Evolutionary conservation across 1,140 invertebrate genomes (phyloP), one percentile per base, ranked within the genome.

Genomic region (Araneus ventricosus): DNA sequence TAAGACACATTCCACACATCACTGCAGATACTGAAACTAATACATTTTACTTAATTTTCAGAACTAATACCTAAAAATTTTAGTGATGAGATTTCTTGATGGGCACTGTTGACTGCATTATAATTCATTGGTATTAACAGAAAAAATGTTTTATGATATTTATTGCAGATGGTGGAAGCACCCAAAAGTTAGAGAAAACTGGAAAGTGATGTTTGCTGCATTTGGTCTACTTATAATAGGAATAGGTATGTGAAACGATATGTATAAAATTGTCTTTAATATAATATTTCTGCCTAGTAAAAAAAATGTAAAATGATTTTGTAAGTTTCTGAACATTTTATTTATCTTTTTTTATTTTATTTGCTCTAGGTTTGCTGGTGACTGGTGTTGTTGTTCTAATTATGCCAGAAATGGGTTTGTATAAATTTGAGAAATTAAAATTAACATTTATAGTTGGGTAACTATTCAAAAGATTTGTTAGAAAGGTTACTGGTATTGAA

Each of bases 101-200:
- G 8, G 24, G 6, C 6, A n/a, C 4, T n/a, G n/a, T 63, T 63
- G 3, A n/a, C n/a, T 27, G 0, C 17, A 4, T 17, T 52, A 17
- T 52, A 52, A 52, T 52, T 14, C 17, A 52, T 52, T 52, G 45
- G 2, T 17, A 17, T 52, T 63, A 1, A 24, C 61, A 6, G 1
- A 63, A 63, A n/a, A 0, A 24, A n/a, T n/a, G 24, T 27, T 1
- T 24, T 22, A 27, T 63, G 20, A 4, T 63, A 37, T 88, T 59
- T 95, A 95, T 95, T 52, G 17, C 45, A 97, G 97, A 93, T 98
- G 97, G 96, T 97, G 97, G 96, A 96, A 97, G 75, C 97, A 98
- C 95, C 97, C 97, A 2, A 98, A 98, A 96, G 97, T 98, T 39
- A 95, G 96, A 94, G 97, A 98, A 95, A 98, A 98, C 95, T 98